Evolutionary conservation across 2,888 invertebrate species (phyloP).

Genomic region (Marasmarcha lunaedactyla): DNA sequence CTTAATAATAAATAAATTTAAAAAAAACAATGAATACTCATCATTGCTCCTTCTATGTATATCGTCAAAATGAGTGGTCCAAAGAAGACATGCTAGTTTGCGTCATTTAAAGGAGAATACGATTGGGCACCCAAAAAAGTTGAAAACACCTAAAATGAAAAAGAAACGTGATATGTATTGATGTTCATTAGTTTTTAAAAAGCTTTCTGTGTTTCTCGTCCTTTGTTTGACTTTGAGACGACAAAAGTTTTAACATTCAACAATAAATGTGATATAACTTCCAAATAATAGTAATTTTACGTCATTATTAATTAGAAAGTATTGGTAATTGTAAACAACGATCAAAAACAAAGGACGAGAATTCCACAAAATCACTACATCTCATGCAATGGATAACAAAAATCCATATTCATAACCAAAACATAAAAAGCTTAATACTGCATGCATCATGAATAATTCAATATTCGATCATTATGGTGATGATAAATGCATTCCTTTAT

Average conservation of each 20-base stretch:
- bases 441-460: too few relatives aligned
- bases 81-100: slow-evolving; percentile 49
- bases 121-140: slow-evolving; percentile 70
- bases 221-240: too few relatives aligned
- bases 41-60: slow-evolving; percentile 61
- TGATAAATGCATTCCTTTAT: too few relatives aligned
- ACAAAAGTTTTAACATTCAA: too few relatives aligned
- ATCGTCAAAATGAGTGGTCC: slow-evolving; percentile 32
- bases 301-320: too few relatives aligned
- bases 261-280: too few relatives aligned
- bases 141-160: slow-evolving; percentile 71
- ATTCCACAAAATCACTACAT: too few relatives aligned
- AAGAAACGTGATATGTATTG: slow-evolving; percentile 61
- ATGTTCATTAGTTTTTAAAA: not conserved
- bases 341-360: too few relatives aligned
- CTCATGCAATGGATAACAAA: slow-evolving; percentile 10
- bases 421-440: slow-evolving; percentile 7
- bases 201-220: too few relatives aligned
- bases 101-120: slow-evolving; percentile 69
- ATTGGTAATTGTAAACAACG: too few relatives aligned
- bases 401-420: slow-evolving; percentile 7
- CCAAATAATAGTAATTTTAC: too few relatives aligned
- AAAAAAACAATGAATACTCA: slow-evolving; percentile 64
- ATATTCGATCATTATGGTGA: too few relatives aligned
- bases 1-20: not conserved